A percentile compares a stretch with the other conserved stretches of the same genome.
Evolutionary conservation across 2,113 vertebrate genomes (phyloP).

Genomic region (Laticauda colubrina): DNA sequence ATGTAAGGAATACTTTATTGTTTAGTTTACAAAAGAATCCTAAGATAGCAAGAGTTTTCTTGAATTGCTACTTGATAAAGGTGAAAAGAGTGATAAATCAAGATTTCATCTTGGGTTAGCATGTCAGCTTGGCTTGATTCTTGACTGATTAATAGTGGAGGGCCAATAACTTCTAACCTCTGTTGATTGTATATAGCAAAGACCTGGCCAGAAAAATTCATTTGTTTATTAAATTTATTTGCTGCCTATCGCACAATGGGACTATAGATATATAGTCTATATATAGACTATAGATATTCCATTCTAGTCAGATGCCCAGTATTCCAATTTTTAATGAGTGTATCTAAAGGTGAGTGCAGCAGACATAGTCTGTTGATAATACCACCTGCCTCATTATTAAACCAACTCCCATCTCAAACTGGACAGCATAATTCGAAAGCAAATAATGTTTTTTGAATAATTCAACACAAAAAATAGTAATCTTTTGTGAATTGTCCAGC

Average conservation of each 20-base stretch:
- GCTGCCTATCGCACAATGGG: background rate
- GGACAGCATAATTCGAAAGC: background rate
- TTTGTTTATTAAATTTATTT: background rate
- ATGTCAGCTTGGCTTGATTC: background rate
- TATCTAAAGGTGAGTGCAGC: background rate
- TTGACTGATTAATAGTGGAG: background rate
- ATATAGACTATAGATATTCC: background rate
- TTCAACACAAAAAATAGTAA: background rate
- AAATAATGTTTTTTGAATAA: background rate
- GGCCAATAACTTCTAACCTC: background rate
- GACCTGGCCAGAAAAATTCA: background rate
- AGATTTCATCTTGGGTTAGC: background rate
- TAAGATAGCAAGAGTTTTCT: background rate
- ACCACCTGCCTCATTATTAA: background rate
- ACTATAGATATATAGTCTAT: background rate
- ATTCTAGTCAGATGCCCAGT: background rate
- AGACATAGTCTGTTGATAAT: background rate
- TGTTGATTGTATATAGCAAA: background rate
- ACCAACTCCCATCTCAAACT: background rate
- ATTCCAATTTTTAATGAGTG: background rate
- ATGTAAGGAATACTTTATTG: background rate
- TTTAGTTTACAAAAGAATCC: background rate
- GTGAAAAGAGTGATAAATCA: background rate
- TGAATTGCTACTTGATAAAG: background rate
- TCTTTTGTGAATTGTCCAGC: background rate